Evolutionary conservation across 2,797 vertebrate species (phyloP).

Genomic region (Premnoplex brunnescens): DNA sequence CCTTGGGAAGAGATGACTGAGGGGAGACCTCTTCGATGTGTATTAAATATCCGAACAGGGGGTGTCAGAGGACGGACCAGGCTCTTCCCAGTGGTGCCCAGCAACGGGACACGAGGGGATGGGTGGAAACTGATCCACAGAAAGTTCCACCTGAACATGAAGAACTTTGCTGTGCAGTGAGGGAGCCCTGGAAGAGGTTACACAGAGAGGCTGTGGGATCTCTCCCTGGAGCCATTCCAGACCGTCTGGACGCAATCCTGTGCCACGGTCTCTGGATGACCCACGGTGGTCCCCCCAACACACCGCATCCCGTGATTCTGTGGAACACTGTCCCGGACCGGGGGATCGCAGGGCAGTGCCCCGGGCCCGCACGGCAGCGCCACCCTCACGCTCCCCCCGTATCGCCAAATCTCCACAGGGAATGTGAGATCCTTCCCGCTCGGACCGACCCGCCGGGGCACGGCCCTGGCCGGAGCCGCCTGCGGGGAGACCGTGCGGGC

Average conservation of each 20-base stretch:
- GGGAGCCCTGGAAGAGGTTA: not conserved
- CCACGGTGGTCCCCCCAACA: not conserved
- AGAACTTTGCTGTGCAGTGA: not conserved
- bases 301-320: accelerated
- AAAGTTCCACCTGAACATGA: not conserved
- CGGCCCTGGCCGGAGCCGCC: no score
- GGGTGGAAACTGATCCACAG: not conserved
- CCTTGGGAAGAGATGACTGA: not conserved
- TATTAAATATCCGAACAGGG: not conserved
- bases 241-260: not conserved
- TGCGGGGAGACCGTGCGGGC: no score
- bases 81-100: not conserved
- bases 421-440: accelerated
- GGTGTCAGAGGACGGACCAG: no score
- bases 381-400: accelerated
- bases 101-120: not conserved
- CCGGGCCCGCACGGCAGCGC: accelerated
- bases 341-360: not conserved
- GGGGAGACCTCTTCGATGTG: not conserved
- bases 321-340: accelerated
- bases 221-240: not conserved
- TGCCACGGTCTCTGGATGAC: not conserved
- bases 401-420: accelerated
- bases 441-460: not conserved
- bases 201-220: not conserved